phyloP scores from a whole-genome alignment of 1,140 invertebrate species.

The Telenomus remus region DNA sequence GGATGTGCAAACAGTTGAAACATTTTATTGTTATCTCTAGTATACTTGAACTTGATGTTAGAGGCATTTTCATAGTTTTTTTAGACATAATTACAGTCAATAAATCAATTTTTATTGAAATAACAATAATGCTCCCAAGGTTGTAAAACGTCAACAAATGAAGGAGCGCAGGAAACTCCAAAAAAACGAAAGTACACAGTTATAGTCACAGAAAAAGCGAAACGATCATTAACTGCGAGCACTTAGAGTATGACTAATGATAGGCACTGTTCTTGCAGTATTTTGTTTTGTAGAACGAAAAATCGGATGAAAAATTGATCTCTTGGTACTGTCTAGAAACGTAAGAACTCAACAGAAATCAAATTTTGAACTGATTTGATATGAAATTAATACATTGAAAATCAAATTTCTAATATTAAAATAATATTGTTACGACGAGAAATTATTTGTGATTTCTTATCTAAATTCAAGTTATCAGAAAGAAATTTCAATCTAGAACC shows the following conservation, averaged over 20 bases:
- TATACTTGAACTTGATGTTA: no score
- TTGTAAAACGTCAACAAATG: slow-evolving; percentile 43
- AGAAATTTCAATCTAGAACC: no score
- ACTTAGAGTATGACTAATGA: slow-evolving; percentile 50
- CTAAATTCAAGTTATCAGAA: no score
- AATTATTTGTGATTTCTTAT: no score
- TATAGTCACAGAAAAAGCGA: slow-evolving; percentile 33
- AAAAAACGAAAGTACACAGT: slow-evolving; percentile 43
- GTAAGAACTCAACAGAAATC: slow-evolving; percentile 1
- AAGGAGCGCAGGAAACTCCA: slow-evolving; percentile 21
- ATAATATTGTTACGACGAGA: no score
- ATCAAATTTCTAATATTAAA: no score
- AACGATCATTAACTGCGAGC: slow-evolving; percentile 48
- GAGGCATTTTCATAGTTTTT: background rate
- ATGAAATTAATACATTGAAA: slow-evolving; percentile 10
- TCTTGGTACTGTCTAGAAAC: slow-evolving; percentile 19
- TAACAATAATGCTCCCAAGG: slow-evolving; percentile 36
- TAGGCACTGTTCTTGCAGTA: slow-evolving; percentile 22
- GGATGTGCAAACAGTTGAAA: no score
- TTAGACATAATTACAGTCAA: slow-evolving; percentile 2
- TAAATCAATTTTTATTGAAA: slow-evolving; percentile 37
- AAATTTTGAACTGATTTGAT: no score
- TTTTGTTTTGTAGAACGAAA: slow-evolving; percentile 30
- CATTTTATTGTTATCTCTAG: no score
- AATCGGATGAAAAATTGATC: slow-evolving; percentile 48